phyloP scores from a whole-genome alignment of 2,888 invertebrate species.

The Leptinotarsa peninsularis region DNA sequence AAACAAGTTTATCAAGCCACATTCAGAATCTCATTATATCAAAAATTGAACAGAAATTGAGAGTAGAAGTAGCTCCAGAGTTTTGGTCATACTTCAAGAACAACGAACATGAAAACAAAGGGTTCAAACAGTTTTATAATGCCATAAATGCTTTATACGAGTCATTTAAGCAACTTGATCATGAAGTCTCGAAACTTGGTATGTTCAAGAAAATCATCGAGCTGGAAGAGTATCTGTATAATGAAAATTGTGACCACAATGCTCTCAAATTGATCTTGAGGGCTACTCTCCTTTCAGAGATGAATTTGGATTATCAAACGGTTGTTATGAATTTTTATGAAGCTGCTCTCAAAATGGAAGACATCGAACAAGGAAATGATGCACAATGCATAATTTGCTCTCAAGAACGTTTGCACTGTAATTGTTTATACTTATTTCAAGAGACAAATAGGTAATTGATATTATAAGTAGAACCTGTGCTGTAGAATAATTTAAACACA shows the following conservation, averaged over 20 bases:
- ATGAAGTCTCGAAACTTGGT: slow-evolving; percentile 70
- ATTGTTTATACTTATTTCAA: slow-evolving; percentile 75
- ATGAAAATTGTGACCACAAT: slow-evolving; percentile 69
- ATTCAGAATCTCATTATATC: slow-evolving; percentile 62
- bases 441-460: slow-evolving; percentile 75
- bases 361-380: slow-evolving; percentile 56
- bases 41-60: slow-evolving; percentile 72
- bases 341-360: slow-evolving; percentile 73
- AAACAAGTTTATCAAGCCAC: slow-evolving; percentile 57
- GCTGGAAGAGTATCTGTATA: slow-evolving; percentile 68
- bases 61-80: slow-evolving; percentile 72
- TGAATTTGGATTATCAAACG: slow-evolving; percentile 77
- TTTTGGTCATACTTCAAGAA: slow-evolving; percentile 77
- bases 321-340: slow-evolving; percentile 82
- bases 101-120: slow-evolving; percentile 69
- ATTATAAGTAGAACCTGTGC: no score
- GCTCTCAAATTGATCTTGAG: slow-evolving; percentile 76
- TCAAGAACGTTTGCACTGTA: slow-evolving; percentile 72
- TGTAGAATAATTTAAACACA: no score
- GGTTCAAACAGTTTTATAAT: slow-evolving; percentile 75
- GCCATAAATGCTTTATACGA: slow-evolving; percentile 76
- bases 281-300: slow-evolving; percentile 76
- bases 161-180: slow-evolving; percentile 69
- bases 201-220: slow-evolving; percentile 67
- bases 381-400: slow-evolving; percentile 80